Base-by-base conservation (phyloP, 2,888 invertebrate genomes). In the Hedychridium roseum region DNA sequence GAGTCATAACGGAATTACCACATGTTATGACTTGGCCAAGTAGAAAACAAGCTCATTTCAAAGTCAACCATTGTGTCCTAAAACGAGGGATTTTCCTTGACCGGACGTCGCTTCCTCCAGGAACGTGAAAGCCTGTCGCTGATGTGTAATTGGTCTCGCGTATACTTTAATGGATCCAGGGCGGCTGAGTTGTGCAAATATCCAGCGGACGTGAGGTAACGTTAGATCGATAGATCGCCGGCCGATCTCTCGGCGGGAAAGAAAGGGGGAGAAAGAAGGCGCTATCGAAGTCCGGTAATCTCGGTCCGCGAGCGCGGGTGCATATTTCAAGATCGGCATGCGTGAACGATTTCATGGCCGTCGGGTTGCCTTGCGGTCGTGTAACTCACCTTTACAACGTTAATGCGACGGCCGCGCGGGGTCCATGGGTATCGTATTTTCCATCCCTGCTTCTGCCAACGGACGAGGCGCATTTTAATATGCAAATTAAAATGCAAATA, bases 251-350 rank as follows among this genome's bases (percentile, higher is more conserved):
- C n/a, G n/a, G n/a, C n/a, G n/a, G n/a, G n/a, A n/a, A n/a, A n/a
- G n/a, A n/a, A n/a, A n/a, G n/a, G n/a, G n/a, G n/a, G 56, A 53
- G 57, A 57, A 58, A 57, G n/a, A 57, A 62, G 51, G 49, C 49
- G 63, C 57, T 71, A 71, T 69, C 69, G 64, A 57, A 57, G 59
- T 55, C 49, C 54, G 61, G 66, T 67, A 65, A 74, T 74, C 73
- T 71, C 57, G 65, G 64, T 67, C 64, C 64, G 60, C 72, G 72
- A 71, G 74, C 71, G 74, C 74, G 72, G 71, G 74, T 72, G 74
- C 74, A 76, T 76, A 74, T 76, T 76, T 76, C 74, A 74, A 71
- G 74, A 76, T 76, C 75, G 74, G 76, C 75, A 75, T 76, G 74
- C 76, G 71, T 72, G 74, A 75, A 76, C 70, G 69, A 73, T 73